Percentiles rank a stretch among this genome's conserved stretches.
Conservation (phyloP, 2,113 vertebrate genomes). For the Hymenochirus boettgeri region DNA sequence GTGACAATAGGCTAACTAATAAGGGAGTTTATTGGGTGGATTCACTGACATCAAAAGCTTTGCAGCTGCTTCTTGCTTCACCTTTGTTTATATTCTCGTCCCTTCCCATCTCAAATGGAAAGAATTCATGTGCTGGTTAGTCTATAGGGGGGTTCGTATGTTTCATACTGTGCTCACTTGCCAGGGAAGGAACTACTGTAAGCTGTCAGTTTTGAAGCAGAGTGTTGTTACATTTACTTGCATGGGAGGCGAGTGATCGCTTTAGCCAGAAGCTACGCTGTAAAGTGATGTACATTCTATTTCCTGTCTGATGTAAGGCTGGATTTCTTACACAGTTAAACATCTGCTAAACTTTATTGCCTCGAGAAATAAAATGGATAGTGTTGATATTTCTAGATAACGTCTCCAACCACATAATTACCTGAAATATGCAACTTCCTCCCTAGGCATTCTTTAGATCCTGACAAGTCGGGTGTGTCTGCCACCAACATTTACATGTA, state of each 20-base stretch:
- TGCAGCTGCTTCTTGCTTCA: background rate
- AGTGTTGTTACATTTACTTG: too few relatives aligned
- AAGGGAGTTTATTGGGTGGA: background rate
- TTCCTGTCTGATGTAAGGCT: background rate
- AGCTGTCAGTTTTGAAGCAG: too few relatives aligned
- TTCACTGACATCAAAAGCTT: background rate
- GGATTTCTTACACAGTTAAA: background rate
- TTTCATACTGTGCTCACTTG: background rate
- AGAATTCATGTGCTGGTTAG: background rate
- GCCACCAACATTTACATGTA: too few relatives aligned
- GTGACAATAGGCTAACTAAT: background rate
- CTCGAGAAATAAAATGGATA: background rate
- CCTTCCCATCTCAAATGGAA: background rate
- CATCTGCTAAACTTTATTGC: background rate
- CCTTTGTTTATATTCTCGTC: background rate
- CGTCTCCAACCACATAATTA: background rate
- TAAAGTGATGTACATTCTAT: too few relatives aligned
- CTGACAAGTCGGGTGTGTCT: too few relatives aligned
- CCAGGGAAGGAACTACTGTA: background rate
- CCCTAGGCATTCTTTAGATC: background rate
- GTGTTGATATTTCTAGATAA: background rate
- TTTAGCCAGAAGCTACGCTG: too few relatives aligned
- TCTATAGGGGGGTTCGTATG: background rate
- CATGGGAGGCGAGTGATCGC: too few relatives aligned
- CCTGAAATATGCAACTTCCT: background rate